Evolutionary conservation across 1,140 invertebrate genomes (phyloP).

Genomic region (Drosophila sucinea): DNA sequence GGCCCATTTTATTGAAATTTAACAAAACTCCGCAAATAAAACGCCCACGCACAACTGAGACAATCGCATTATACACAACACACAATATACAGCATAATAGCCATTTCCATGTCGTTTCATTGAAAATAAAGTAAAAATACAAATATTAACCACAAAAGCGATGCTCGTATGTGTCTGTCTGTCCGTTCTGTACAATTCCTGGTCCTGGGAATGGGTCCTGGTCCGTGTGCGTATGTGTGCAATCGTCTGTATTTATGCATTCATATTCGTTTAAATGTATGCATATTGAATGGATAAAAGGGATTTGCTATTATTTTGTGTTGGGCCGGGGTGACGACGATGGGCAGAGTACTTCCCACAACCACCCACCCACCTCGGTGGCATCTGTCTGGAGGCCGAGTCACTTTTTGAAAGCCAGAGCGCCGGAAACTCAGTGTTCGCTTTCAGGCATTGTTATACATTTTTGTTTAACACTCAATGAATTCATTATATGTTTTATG

Average conservation of each 20-base stretch:
- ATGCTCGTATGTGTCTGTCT: conserved; percentile 40
- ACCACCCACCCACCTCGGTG: conserved; percentile 11
- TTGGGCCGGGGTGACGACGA: conserved; percentile 47
- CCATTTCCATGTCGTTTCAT: conserved; percentile 69
- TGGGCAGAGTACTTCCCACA: background rate
- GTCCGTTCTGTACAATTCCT: background rate
- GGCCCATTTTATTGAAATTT: conserved; percentile 28
- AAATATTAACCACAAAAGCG: conserved; percentile 75
- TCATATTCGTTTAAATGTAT: conserved; percentile 48
- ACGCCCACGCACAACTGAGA: conserved; percentile 47
- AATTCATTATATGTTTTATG: conserved; percentile 57
- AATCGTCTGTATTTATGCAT: conserved; percentile 61
- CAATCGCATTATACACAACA: conserved; percentile 65
- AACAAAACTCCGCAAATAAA: conserved; percentile 53
- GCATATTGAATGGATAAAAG: conserved; percentile 75
- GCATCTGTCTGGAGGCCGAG: conserved; percentile 27
- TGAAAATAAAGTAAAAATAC: conserved; percentile 69
- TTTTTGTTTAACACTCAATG: conserved; percentile 56
- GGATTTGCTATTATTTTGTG: conserved; percentile 66
- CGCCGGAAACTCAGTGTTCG: conserved; percentile 60
- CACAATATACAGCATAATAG: conserved; percentile 63
- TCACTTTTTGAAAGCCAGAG: conserved; percentile 41
- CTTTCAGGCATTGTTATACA: conserved; percentile 61
- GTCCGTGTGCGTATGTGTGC: conserved; percentile 31
- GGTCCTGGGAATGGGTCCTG: background rate